Conservation (phyloP, 2,888 invertebrate species). For the Shargacucullia verbasci region DNA sequence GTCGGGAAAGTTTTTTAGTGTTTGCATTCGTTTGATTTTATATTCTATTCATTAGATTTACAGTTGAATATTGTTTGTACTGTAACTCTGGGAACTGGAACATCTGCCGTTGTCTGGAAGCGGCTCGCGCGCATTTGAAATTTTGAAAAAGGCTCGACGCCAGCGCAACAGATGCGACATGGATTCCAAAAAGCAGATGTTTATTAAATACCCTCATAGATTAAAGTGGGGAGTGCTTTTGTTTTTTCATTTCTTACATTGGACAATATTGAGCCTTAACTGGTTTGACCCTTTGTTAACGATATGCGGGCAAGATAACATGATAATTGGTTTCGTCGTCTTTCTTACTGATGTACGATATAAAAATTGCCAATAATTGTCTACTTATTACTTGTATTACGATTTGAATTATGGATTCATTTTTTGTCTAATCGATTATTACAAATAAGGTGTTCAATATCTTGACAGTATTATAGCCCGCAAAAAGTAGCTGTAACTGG, state of each 20-base stretch:
- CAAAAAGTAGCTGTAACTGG: conserved; percentile 47
- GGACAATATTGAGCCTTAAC: conserved; percentile 82
- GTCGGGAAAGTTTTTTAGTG: conserved; percentile 54
- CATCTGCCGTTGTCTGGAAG: conserved; percentile 83
- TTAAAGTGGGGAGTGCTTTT: conserved; percentile 81
- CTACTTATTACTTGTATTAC: conserved; percentile 45
- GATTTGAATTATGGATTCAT: conserved; percentile 38
- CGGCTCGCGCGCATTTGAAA: conserved; percentile 85
- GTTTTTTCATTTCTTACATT: conserved; percentile 79
- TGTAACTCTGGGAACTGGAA: conserved; percentile 59
- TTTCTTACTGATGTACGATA: conserved; percentile 64
- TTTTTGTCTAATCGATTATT: conserved; percentile 41
- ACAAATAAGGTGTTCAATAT: conserved; percentile 35
- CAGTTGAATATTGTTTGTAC: conserved; percentile 57
- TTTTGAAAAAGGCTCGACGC: conserved; percentile 82
- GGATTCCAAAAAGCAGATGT: conserved; percentile 88
- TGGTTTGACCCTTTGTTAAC: conserved; percentile 75
- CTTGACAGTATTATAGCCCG: conserved; percentile 14
- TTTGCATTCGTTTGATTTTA: conserved; percentile 33
- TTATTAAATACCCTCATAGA: conserved; percentile 86
- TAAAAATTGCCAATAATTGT: conserved; percentile 63
- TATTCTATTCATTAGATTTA: conserved; percentile 51
- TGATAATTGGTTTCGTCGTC: conserved; percentile 75
- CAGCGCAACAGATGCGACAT: conserved; percentile 86
- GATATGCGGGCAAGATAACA: conserved; percentile 83